Evolutionary conservation across 2,113 vertebrate genomes (phyloP), one percentile per base, ranked within the genome.

Genomic region (Poeciliopsis prolifica): DNA sequence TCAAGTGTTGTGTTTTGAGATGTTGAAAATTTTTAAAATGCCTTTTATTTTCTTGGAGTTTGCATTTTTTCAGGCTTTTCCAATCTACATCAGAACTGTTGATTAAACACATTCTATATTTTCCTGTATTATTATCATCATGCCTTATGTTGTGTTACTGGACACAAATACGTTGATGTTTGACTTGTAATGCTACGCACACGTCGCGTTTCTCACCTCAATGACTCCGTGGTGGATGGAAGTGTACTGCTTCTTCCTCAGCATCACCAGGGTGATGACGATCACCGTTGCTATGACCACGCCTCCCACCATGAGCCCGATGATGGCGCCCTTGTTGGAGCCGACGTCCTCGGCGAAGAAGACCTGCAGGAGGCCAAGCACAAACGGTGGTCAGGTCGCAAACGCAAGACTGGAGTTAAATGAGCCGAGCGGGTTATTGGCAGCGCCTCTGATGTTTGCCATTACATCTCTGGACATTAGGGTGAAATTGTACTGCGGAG

Each of bases 231-330:
- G 97, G 92, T 98, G 98, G 91, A 99, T 99, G 84, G 98, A 98
- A 17, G 98, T 98, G 92, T 99, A 98, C 89, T 99, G 98, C 87
- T 99, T 99, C 96, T 99, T 99, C 94, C 97, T 96, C 92, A 99
- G 95, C 98, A 99, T 99, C 92, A 99, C 96, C 93, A 99, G 87
- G 79, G 98, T 99, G 93, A 99, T 98, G 85, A 99, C 97, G 62
- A 99, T 99, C 89, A 99, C 96, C 6, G 97, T 99, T 69, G 98
- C 98, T 93, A 99, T 99, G 93, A 99, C 97, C 75, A 99, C 96
- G 5, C 98, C 98, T 6, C 98, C 98, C 30, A 99, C 98, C 98
- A 99, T 99, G 87, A 99, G 95, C 77, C 98, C 98, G 79, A 99
- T 99, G 89, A 99, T 97, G 58, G 98, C 98, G 29, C 97, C 97